phyloP scores from a whole-genome alignment of 2,113 vertebrate genomes.

The Protobothrops flavoviridis region DNA sequence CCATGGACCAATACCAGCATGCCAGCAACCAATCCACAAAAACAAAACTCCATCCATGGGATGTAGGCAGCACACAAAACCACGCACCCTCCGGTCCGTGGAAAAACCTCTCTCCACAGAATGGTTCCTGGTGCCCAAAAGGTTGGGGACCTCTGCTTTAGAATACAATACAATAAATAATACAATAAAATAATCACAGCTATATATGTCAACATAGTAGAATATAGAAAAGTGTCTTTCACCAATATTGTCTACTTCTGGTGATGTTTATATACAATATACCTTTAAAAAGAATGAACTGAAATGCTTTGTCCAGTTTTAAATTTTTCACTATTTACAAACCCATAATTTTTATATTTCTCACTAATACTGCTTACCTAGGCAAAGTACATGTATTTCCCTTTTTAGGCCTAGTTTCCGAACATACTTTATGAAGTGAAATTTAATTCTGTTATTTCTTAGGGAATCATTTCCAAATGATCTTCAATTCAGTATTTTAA shows the following conservation, averaged over 20 bases:
- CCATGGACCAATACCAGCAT: too few species aligned
- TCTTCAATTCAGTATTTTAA: conserved; percentile 96
- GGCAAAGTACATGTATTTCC: neutral
- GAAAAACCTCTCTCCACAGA: too few species aligned
- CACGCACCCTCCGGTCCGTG: too few species aligned
- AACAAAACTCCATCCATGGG: too few species aligned
- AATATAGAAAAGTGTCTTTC: neutral
- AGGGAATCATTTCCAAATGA: conserved; percentile 97
- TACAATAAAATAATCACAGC: neutral
- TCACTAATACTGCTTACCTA: neutral
- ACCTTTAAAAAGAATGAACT: neutral
- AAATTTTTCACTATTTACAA: neutral
- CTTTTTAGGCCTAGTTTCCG: neutral
- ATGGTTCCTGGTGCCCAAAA: too few species aligned
- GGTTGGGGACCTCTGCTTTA: too few species aligned
- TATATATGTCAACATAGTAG: neutral
- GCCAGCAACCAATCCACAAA: too few species aligned
- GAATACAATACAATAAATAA: neutral
- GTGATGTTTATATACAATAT: neutral
- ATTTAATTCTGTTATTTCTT: conserved; percentile 40
- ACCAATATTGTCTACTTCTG: neutral
- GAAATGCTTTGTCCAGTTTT: neutral
- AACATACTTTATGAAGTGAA: neutral
- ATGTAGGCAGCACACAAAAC: too few species aligned
- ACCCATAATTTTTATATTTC: neutral